Conservation (phyloP, 2,797 vertebrate species). For the Pseudochirops cupreus region DNA sequence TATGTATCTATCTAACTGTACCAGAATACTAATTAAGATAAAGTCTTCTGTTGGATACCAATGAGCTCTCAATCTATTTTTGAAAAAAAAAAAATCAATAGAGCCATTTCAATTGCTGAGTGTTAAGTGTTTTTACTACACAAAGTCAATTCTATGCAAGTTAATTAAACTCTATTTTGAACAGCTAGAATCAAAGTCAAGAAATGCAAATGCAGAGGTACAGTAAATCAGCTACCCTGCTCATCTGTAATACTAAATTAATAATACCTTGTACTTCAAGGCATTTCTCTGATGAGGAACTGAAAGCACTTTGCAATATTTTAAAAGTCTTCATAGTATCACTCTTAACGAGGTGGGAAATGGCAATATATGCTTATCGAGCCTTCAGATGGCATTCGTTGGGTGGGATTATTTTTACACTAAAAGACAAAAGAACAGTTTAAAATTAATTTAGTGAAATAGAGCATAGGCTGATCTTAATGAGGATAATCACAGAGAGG, state of each 20-base stretch:
- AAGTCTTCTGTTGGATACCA: background rate
- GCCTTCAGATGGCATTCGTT: background rate
- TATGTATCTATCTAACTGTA: background rate
- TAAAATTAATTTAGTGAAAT: background rate
- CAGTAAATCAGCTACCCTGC: background rate
- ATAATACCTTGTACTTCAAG: background rate
- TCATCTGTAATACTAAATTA: background rate
- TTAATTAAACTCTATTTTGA: background rate
- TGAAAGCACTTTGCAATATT: background rate
- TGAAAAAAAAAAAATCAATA: background rate
- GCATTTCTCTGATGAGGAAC: background rate
- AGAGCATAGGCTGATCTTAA: background rate
- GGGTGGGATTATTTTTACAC: background rate
- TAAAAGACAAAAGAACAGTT: background rate
- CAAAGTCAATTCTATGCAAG: background rate
- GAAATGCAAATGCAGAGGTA: background rate
- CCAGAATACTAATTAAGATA: background rate
- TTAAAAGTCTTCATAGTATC: background rate
- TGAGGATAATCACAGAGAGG: background rate
- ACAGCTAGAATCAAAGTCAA: background rate
- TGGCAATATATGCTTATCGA: background rate
- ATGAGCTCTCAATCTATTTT: background rate
- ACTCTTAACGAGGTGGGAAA: background rate
- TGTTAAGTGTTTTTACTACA: background rate
- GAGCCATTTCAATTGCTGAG: background rate